These are phyloP conservation scores for Drosophila prosaltans DNA, from an alignment of 1,140 invertebrate genomes.

Conservation along the genomic window DNA sequence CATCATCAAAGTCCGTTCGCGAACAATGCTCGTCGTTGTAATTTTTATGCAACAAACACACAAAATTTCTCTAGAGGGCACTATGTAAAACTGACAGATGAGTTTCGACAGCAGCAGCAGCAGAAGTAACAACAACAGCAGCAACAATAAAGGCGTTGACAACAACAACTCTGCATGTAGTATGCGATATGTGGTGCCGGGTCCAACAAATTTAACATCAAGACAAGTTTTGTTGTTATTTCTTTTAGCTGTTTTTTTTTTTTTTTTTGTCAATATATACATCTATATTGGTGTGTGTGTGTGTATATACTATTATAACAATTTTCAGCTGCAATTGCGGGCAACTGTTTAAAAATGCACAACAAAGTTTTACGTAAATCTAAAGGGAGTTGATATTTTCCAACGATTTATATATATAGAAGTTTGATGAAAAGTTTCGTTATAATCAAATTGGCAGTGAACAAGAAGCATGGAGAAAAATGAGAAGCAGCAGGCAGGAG, in stretches of 20 bases:
- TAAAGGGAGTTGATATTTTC: slow-evolving; percentile 17
- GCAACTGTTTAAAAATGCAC: slow-evolving; percentile 38
- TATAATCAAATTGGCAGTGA: slow-evolving; percentile 10
- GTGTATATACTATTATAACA: slow-evolving; percentile 14
- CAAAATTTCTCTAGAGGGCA: slow-evolving; percentile 76
- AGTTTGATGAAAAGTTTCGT: slow-evolving; percentile 17
- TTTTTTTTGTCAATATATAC: not conserved
- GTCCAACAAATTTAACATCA: slow-evolving; percentile 21
- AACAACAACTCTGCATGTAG: slow-evolving; percentile 34
- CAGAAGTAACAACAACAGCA: slow-evolving; percentile 7
- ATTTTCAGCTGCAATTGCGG: slow-evolving; percentile 47
- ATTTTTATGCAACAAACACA: slow-evolving; percentile 80
- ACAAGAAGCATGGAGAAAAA: not conserved
- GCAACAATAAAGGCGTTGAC: not conserved
- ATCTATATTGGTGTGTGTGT: slow-evolving; percentile 14
- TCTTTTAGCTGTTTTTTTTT: slow-evolving; percentile 1
- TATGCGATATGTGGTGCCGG: slow-evolving; percentile 28
- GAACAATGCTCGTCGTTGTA: slow-evolving; percentile 69
- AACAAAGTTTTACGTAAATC: slow-evolving; percentile 29
- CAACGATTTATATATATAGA: slow-evolving; percentile 22
- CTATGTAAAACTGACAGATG: slow-evolving; percentile 80
- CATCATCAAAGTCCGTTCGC: slow-evolving; percentile 74
- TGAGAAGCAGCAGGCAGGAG: not conserved
- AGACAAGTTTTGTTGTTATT: slow-evolving; percentile 16
- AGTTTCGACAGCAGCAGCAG: slow-evolving; percentile 34